Base-by-base conservation (phyloP, 2,888 invertebrate species). In the Ectropis crepuscularia region DNA sequence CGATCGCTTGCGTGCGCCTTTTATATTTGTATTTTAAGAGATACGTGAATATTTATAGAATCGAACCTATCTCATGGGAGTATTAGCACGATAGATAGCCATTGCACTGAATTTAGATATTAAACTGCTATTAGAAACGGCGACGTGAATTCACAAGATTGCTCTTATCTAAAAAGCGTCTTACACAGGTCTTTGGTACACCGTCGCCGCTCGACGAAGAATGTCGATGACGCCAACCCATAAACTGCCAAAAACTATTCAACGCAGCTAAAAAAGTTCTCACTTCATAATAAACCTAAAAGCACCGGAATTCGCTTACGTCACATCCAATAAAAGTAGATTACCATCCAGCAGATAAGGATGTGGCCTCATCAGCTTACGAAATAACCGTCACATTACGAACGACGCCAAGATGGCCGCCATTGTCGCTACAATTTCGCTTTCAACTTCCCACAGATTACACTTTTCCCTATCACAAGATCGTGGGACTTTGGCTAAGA, bases 401-500 rank as follows among this genome's bases (percentile, higher is more conserved):
- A 53, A 63, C 53, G 61, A 73, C 68, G 60, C 65, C 68, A 75
- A 76, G 65, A 77, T 72, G 73, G 74, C 74, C 50, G 65, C 82
- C 73, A 86, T 87, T 88, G 87, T 88, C 84, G 76, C 71, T 68
- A 70, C 78, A 80, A 88, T 90, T 89, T 91, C 90, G 84, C 87
- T 90, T 85, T 89, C 82, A 80, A 77, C 77, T 90, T 91, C 92
- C 89, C 92, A 91, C 86, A 79, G 85, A 88, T 86, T 86, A 85
- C 88, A 86, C 85, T 87, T 90, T 89, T 89, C 87, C 86, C 86
- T 89, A 89, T 89, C 90, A 84, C 75, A 80, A 88, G 87, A 91
- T 90, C 92, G 92, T 92, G 92, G 89, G 92, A 92, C 67, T 69
- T 69, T 68, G 72, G 69, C 72, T 77, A 78, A 83, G 78, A 90